Evolutionary conservation across 2,797 vertebrate species (phyloP).

Genomic region (Antrozous pallidus): DNA sequence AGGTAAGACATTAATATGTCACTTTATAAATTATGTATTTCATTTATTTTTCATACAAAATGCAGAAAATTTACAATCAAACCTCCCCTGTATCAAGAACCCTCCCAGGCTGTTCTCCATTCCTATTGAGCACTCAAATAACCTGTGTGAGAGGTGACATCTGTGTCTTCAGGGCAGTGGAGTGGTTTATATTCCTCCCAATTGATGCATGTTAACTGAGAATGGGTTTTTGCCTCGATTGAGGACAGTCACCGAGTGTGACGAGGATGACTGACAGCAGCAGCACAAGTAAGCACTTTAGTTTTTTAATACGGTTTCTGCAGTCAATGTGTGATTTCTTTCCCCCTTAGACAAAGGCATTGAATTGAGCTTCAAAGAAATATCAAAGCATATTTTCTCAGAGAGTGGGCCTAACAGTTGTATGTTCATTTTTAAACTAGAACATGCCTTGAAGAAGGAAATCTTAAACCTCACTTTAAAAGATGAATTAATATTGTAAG

Average conservation of each 20-base stretch:
- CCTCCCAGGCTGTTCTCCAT: neutral
- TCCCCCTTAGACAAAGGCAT: constrained; percentile 35
- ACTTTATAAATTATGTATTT: neutral
- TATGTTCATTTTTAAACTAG: constrained; percentile 27
- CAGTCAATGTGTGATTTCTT: constrained; percentile 7
- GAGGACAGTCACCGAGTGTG: constrained; percentile 3
- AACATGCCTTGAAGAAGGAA: neutral
- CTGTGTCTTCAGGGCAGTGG: constrained; percentile 22
- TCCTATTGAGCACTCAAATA: neutral
- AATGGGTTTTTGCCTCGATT: constrained; percentile 43
- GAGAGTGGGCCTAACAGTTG: neutral
- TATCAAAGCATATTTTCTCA: constrained; percentile 47
- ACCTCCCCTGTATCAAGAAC: neutral
- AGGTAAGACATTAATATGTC: neutral
- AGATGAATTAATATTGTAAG: neutral
- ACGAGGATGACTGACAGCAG: constrained; percentile 23
- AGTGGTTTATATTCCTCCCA: constrained; percentile 56
- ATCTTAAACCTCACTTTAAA: neutral
- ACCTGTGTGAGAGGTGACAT: neutral
- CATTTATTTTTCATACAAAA: neutral
- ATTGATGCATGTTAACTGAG: constrained; percentile 46
- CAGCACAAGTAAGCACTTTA: constrained; percentile 43
- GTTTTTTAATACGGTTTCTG: constrained; percentile 50
- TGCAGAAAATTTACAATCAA: neutral
- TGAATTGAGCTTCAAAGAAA: constrained; percentile 53